Evolutionary conservation across 1,140 invertebrate species (phyloP).

Genomic region (Chironomus striatipennis): DNA sequence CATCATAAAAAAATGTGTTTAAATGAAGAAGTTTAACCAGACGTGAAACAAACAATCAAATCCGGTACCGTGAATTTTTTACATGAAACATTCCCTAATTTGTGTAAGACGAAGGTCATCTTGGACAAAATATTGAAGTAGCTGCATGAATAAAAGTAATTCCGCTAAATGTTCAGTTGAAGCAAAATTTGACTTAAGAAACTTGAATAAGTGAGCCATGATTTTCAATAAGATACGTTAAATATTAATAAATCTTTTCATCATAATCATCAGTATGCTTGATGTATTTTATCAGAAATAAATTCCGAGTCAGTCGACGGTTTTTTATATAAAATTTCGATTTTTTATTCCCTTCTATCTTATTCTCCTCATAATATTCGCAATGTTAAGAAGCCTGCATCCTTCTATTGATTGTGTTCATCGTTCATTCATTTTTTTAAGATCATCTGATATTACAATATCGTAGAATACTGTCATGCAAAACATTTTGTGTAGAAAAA

Average conservation of each 20-base stretch:
- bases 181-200: too few relatives aligned
- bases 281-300: neutral
- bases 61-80: neutral
- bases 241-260: neutral
- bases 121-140: too few relatives aligned
- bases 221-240: too few relatives aligned
- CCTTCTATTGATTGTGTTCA: neutral
- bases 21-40: too few relatives aligned
- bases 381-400: neutral
- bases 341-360: neutral
- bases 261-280: neutral
- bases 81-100: neutral
- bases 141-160: too few relatives aligned
- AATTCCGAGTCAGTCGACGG: neutral
- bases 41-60: neutral
- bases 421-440: neutral
- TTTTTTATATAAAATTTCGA: neutral
- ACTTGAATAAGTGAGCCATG: too few relatives aligned
- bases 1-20: too few relatives aligned
- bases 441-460: too few relatives aligned
- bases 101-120: too few relatives aligned
- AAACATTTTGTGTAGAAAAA: too few relatives aligned
- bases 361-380: neutral
- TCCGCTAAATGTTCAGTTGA: too few relatives aligned
- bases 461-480: too few relatives aligned